A percentile compares a stretch with the other conserved stretches of the same genome.
Conservation (phyloP, 1,140 invertebrate species). For the Stratiolaelaps scimitus region DNA sequence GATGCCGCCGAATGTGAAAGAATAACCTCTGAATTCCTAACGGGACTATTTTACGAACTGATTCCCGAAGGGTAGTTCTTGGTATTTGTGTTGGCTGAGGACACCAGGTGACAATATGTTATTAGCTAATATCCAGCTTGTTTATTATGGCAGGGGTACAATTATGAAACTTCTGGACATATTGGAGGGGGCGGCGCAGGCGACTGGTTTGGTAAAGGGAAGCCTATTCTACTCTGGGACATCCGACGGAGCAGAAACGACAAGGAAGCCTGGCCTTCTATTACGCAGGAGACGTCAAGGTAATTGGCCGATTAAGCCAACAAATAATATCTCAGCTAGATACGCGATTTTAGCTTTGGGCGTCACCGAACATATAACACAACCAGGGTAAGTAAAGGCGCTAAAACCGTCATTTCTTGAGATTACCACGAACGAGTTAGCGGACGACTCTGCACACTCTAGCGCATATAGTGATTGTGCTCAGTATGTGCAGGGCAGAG, state of each 20-base stretch:
- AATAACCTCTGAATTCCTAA: no score
- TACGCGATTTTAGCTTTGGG: background rate
- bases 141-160: background rate
- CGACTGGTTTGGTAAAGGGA: constrained; percentile 16
- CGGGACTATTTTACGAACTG: no score
- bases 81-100: no score
- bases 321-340: no score
- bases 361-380: background rate
- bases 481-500: no score
- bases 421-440: no score
- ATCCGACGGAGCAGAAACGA: background rate
- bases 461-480: background rate
- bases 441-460: no score
- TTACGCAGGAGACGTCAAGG: background rate
- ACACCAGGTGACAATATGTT: no score
- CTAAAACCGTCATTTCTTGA: background rate
- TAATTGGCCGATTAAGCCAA: background rate
- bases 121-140: no score
- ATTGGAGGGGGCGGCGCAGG: constrained; percentile 5
- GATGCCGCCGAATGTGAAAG: no score
- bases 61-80: no score
- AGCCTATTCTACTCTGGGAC: background rate
- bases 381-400: background rate
- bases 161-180: constrained; percentile 28
- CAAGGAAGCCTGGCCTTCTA: background rate